phyloP scores from a whole-genome alignment of 2,797 vertebrate genomes.

The Danio kyathit region DNA sequence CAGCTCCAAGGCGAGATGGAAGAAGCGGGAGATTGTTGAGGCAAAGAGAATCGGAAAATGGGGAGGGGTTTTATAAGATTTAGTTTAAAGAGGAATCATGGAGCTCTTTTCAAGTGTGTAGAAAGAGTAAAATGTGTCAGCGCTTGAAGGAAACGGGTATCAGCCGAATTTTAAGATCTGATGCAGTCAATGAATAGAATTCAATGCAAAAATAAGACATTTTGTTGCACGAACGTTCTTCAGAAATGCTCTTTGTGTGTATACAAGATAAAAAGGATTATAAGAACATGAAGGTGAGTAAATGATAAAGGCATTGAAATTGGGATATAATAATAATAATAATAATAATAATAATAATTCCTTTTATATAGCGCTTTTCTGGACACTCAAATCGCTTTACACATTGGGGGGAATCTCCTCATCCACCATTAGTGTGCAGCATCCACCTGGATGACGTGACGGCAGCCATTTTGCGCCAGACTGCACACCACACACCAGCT shows the following conservation, averaged over 20 bases:
- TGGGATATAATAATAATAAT: too few species aligned
- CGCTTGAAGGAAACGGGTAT: conserved; percentile 2
- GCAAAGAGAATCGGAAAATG: conserved; percentile 32
- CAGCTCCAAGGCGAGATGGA: conserved; percentile 52
- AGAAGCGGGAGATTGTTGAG: conserved; percentile 22
- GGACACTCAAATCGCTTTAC: too few species aligned
- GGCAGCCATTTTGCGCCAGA: too few species aligned
- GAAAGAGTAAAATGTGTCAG: conserved; percentile 13
- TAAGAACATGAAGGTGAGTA: neutral
- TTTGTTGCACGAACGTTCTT: neutral
- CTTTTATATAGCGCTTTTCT: too few species aligned
- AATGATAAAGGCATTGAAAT: neutral
- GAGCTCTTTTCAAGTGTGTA: conserved; percentile 12
- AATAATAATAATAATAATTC: too few species aligned
- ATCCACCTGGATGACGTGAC: too few species aligned
- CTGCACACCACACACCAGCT: too few species aligned
- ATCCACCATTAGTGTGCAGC: too few species aligned
- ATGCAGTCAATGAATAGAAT: neutral
- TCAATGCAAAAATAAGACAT: neutral
- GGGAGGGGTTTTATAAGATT: conserved; percentile 30
- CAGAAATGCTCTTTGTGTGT: neutral
- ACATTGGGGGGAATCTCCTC: too few species aligned
- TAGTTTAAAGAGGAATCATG: conserved; percentile 24
- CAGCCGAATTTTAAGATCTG: conserved; percentile 4
- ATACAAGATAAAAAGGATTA: neutral